Evolutionary conservation across 2,797 vertebrate genomes (phyloP), one percentile per base, ranked within the genome.

Genomic region (Anguilla pacifica): DNA sequence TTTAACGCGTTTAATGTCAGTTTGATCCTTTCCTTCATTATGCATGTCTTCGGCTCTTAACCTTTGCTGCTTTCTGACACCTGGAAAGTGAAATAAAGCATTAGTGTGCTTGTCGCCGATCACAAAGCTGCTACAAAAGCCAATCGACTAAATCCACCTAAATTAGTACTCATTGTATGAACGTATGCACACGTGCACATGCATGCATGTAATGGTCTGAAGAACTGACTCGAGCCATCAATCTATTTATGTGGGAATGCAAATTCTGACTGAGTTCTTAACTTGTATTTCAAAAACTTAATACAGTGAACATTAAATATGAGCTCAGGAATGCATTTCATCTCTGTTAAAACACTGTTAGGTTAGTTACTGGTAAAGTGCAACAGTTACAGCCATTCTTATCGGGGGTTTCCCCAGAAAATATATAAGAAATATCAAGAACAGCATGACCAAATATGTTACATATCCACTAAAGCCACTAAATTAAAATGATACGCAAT

Each of bases 11-110:
- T 64, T n/a, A 43, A 35, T 59, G 70, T 22, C 72, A 87, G 3
- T 43, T 15, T 19, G n/a, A 28, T 31, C 28, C 28, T n/a, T 72
- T n/a, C n/a, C 64, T 67, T 67, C 64, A n/a, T n/a, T 6, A 28
- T 1, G 64, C 64, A 28, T 39, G 2, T 9, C 57, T 70, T 59
- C 43, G 83, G 89, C 88, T 91, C 92, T 97, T 95, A 96, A 91
- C 93, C 96, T 83, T 95, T 94, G 88, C 93, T 92, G 92, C 95
- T 96, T 92, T 96, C 96, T 88, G 96, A 92, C 64, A 94, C 95
- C 96, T 97, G 91, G 57, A 86, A 85, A 61, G 15, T 77, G 84
- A 83, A 77, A 43, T 67, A 43, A 84, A 70, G 67, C 31, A 22
- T 55, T 57, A 83, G 31, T 10, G 64, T 72, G 55, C 28, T 67